phyloP scores from a whole-genome alignment of 2,888 invertebrate genomes.

The Cataglyphis rosenhaueri region DNA sequence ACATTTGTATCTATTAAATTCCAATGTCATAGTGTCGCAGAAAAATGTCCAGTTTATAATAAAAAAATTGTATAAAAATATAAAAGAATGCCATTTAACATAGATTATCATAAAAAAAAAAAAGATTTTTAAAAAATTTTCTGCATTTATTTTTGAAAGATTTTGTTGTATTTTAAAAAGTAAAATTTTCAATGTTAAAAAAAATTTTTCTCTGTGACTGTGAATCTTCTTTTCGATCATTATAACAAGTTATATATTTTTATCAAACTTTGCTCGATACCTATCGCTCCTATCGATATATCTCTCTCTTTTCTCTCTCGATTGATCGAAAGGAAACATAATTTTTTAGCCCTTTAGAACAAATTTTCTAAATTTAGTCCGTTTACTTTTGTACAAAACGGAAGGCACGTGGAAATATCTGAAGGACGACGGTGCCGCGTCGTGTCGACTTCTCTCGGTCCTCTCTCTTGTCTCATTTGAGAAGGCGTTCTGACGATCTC shows the following conservation, averaged over 20 bases:
- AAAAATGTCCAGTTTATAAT: background rate
- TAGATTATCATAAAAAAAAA: background rate
- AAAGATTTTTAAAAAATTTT: background rate
- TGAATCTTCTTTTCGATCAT: background rate
- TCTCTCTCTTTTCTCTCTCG: too few species aligned
- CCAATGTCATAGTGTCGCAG: background rate
- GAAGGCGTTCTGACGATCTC: slow-evolving; percentile 75
- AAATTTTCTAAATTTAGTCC: slow-evolving; percentile 39
- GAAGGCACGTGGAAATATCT: slow-evolving; percentile 56
- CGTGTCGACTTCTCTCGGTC: slow-evolving; percentile 61
- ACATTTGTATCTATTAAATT: background rate
- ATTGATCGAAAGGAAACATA: background rate
- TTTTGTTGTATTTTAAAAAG: background rate
- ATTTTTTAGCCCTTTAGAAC: background rate
- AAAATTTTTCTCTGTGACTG: background rate
- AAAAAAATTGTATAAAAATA: background rate
- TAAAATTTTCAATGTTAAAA: background rate
- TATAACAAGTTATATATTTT: background rate
- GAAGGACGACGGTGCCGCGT: slow-evolving; percentile 68
- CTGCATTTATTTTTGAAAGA: background rate
- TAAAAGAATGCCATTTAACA: too few species aligned
- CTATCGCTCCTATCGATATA: too few species aligned
- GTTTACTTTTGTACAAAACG: slow-evolving; percentile 23
- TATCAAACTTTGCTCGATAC: background rate
- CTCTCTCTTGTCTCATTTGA: slow-evolving; percentile 56